phyloP scores from a whole-genome alignment of 1,140 invertebrate genomes.

The Neotoxoptera formosana region DNA sequence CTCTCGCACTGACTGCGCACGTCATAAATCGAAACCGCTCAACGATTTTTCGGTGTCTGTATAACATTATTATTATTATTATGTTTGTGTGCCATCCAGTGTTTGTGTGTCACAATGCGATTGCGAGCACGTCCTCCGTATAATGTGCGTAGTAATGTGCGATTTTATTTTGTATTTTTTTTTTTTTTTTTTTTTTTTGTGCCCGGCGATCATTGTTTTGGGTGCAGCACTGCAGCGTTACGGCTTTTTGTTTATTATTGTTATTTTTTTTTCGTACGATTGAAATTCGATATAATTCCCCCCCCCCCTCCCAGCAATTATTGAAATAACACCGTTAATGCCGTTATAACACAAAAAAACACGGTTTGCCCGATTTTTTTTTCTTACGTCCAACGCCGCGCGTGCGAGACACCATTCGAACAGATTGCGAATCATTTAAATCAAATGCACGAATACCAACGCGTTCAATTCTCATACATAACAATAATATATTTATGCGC shows the following conservation, averaged over 20 bases:
- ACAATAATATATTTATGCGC: neutral
- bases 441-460: neutral
- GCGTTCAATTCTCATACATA: neutral
- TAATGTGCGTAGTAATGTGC: slow-evolving; percentile 3
- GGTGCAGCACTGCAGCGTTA: neutral
- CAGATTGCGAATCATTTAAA: neutral
- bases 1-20: no score
- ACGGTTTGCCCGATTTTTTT: neutral
- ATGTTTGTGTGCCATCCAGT: neutral
- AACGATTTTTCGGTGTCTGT: neutral
- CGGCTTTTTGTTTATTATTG: neutral
- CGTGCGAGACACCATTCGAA: neutral
- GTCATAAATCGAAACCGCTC: neutral
- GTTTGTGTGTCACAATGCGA: neutral
- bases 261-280: neutral
- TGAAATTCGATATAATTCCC: neutral
- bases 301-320: neutral
- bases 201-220: neutral
- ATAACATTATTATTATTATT: no score
- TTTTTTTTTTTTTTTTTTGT: neutral
- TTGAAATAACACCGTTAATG: neutral
- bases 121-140: neutral
- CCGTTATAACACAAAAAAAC: neutral
- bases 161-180: neutral
- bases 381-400: neutral